Conservation (phyloP, 2,888 invertebrate species). For the Drosophila incognita region DNA sequence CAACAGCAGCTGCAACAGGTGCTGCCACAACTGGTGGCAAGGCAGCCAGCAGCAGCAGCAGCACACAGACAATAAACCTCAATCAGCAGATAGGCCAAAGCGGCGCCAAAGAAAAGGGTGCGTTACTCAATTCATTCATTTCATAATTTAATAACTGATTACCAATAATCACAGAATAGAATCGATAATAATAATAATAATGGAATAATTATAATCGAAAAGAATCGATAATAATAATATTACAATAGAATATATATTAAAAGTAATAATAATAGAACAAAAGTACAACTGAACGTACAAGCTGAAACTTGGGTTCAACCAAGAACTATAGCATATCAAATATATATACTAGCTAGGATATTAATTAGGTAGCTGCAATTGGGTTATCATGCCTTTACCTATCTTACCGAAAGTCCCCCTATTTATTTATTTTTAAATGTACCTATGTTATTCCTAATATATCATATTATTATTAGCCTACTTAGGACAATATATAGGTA, state of each 20-base stretch:
- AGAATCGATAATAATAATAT: no score
- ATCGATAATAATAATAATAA: background rate
- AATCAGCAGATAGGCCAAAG: conserved; percentile 39
- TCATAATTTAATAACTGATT: background rate
- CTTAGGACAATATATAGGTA: background rate
- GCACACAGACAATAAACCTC: conserved; percentile 38
- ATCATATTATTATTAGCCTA: no score
- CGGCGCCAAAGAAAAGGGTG: conserved; percentile 84
- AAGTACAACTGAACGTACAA: background rate
- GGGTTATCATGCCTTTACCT: no score
- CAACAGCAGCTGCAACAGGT: conserved; percentile 15
- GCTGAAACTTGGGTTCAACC: background rate
- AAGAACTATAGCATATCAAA: background rate
- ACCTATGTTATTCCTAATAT: no score
- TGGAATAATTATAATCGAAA: no score
- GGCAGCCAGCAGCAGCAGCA: conserved; percentile 22
- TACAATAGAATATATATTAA: background rate
- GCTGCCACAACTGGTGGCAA: conserved; percentile 43
- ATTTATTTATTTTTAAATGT: no score
- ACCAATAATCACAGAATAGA: background rate
- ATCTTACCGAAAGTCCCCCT: no score
- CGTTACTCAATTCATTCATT: background rate
- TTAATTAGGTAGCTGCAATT: no score
- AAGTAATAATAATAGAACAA: background rate
- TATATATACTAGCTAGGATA: no score